A percentile compares a stretch with the other conserved stretches of the same genome.
phyloP scores from a whole-genome alignment of 2,797 vertebrate species.

The Sternarchorhynchus goeldii region DNA sequence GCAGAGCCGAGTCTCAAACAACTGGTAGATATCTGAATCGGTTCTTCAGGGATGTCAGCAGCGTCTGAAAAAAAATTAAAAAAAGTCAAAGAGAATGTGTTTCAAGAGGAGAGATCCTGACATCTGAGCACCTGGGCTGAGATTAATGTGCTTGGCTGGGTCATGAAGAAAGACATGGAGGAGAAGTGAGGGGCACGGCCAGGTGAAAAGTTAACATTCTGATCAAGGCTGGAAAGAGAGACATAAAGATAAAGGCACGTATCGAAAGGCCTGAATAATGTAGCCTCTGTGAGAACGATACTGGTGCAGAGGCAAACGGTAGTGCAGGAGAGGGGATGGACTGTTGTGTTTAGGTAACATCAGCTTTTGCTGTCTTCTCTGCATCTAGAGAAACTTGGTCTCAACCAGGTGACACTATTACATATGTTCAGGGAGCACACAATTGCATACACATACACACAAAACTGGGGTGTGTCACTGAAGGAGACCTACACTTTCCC shows the following conservation, averaged over 20 bases:
- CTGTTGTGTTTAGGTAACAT: conserved; percentile 21
- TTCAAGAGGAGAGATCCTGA: background rate
- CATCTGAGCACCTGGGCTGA: conserved; percentile 2
- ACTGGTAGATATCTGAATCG: background rate
- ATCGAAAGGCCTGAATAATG: conserved; percentile 14
- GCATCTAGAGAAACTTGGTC: background rate
- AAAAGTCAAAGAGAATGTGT: too few species aligned
- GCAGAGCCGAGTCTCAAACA: background rate
- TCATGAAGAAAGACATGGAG: conserved; percentile 15
- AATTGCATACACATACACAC: background rate
- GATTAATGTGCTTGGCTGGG: conserved; percentile 20
- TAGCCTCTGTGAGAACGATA: conserved; percentile 11
- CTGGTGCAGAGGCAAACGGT: background rate
- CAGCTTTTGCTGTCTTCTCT: background rate
- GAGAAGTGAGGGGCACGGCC: conserved; percentile 22
- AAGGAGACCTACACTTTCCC: background rate
- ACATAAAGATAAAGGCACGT: conserved; percentile 30
- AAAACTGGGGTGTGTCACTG: conserved; percentile 1
- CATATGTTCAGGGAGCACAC: background rate
- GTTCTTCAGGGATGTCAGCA: background rate
- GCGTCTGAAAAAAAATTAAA: background rate
- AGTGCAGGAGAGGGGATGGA: conserved; percentile 8
- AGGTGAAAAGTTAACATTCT: conserved; percentile 30
- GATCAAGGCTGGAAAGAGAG: conserved; percentile 24
- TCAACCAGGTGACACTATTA: background rate